Percentiles rank a stretch among this genome's conserved stretches.
Evolutionary conservation across 2,888 invertebrate genomes (phyloP).

Genomic region (Microctonus aethiopoides): DNA sequence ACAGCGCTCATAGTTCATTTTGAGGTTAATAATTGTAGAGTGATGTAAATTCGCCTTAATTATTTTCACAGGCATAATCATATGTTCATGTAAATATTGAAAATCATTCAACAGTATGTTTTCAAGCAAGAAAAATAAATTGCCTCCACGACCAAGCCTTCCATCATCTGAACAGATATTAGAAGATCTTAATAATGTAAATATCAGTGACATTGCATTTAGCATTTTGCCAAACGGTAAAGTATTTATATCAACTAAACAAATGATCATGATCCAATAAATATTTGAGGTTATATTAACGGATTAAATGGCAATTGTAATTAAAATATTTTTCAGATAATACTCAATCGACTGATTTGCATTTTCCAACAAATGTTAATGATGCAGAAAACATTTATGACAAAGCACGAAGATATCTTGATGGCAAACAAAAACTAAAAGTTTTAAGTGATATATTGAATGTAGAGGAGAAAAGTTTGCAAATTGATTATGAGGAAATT

Average conservation of each 20-base stretch:
- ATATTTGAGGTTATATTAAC: conserved; percentile 9
- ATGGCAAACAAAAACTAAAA: conserved; percentile 58
- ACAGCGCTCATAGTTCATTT: too few relatives aligned
- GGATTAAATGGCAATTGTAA: too few relatives aligned
- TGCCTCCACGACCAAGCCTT: conserved; percentile 58
- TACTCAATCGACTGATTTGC: conserved; percentile 56
- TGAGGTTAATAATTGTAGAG: too few relatives aligned
- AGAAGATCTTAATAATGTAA: conserved; percentile 55
- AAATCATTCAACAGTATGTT: conserved; percentile 51
- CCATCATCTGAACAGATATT: conserved; percentile 57
- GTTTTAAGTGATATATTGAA: conserved; percentile 53
- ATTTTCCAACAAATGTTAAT: conserved; percentile 41
- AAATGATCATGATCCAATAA: not conserved
- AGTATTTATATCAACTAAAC: not conserved
- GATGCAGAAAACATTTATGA: conserved; percentile 56
- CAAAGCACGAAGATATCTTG: conserved; percentile 59
- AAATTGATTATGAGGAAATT: conserved; percentile 57
- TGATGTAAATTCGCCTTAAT: too few relatives aligned
- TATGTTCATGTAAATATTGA: too few relatives aligned
- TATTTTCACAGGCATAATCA: too few relatives aligned
- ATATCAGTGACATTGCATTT: conserved; percentile 55
- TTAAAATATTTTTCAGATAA: conserved; percentile 64
- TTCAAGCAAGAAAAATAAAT: conserved; percentile 55
- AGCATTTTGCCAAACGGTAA: conserved; percentile 50
- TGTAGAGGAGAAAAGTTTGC: conserved; percentile 54